phyloP scores from a whole-genome alignment of 2,888 invertebrate species.

The Periphyllus acericola region DNA sequence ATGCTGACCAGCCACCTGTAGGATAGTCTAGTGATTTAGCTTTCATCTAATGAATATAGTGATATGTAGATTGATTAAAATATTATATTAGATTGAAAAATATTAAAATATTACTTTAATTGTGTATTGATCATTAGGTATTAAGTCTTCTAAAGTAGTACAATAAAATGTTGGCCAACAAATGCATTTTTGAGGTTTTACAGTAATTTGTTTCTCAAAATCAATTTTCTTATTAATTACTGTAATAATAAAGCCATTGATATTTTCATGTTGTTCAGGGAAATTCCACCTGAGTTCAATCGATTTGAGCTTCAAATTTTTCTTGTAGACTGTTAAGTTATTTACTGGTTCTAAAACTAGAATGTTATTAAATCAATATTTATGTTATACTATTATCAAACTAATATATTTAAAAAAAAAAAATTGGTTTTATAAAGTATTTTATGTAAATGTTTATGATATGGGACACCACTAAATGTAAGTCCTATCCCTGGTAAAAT shows the following conservation, averaged over 20 bases:
- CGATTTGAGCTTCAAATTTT: neutral
- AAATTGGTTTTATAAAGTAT: too few relatives aligned
- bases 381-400: too few relatives aligned
- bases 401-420: too few relatives aligned
- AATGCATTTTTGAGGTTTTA: constrained; percentile 1
- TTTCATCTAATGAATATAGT: neutral
- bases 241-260: neutral
- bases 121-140: constrained; percentile 7
- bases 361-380: too few relatives aligned
- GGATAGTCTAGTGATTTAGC: constrained; percentile 32
- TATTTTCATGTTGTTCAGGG: neutral
- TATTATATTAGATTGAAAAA: neutral
- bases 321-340: too few relatives aligned
- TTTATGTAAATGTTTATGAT: too few relatives aligned
- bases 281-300: constrained; percentile 38
- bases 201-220: neutral
- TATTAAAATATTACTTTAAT: constrained; percentile 19
- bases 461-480: too few relatives aligned
- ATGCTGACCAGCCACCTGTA: neutral
- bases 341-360: too few relatives aligned
- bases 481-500: too few relatives aligned
- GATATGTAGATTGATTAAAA: neutral
- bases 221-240: neutral
- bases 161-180: constrained; percentile 30
- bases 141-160: neutral